Percentiles rank a stretch among this genome's conserved stretches.
phyloP scores from a whole-genome alignment of 2,888 invertebrate species.

The Mythimna loreyi region DNA sequence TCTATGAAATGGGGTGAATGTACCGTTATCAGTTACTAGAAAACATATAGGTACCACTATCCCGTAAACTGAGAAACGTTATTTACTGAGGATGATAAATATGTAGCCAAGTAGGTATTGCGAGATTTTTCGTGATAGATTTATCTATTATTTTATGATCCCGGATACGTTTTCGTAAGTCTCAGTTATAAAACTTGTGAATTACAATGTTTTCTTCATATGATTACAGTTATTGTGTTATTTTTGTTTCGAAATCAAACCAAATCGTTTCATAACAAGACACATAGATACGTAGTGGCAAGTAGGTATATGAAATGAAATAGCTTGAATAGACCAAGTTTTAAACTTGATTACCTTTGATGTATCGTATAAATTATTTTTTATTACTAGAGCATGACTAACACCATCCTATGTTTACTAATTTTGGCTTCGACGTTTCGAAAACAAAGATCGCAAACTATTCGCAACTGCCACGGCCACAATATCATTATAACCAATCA shows the following conservation, averaged over 20 bases:
- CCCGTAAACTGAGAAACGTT: slow-evolving; percentile 9
- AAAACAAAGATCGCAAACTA: slow-evolving; percentile 42
- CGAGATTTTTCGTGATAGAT: slow-evolving; percentile 1
- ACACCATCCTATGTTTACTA: slow-evolving; percentile 36
- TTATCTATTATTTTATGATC: background rate
- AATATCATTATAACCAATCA: background rate
- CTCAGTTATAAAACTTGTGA: background rate
- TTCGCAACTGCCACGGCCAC: background rate
- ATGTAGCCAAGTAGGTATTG: no score
- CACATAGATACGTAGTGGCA: background rate
- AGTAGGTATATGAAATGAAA: background rate
- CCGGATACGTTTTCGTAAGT: background rate
- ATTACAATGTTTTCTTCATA: background rate
- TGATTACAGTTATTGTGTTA: background rate
- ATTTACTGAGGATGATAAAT: slow-evolving; percentile 8
- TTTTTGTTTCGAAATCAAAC: background rate
- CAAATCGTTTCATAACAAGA: background rate
- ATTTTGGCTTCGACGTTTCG: slow-evolving; percentile 30
- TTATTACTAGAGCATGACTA: slow-evolving; percentile 1
- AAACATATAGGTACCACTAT: slow-evolving; percentile 5
- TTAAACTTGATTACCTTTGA: background rate
- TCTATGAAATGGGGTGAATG: slow-evolving; percentile 36
- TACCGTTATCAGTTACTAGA: slow-evolving; percentile 28
- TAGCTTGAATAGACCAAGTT: background rate
- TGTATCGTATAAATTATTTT: slow-evolving; percentile 9